Evolutionary conservation across 2,797 vertebrate genomes (phyloP).

Genomic region (Centropyge bicolor): DNA sequence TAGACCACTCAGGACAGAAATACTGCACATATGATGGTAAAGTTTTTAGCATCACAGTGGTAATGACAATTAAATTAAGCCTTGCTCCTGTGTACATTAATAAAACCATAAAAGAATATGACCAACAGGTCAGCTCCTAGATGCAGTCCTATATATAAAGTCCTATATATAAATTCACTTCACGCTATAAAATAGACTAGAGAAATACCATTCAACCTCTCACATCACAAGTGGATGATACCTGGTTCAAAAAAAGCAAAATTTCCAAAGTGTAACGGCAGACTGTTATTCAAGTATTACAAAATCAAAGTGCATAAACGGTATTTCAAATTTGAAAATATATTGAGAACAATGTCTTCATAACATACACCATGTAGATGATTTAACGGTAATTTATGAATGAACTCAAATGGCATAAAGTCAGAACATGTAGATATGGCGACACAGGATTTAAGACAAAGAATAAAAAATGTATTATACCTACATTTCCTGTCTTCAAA

Average conservation of each 20-base stretch:
- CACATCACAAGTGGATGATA: background rate
- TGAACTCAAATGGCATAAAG: background rate
- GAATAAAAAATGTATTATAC: background rate
- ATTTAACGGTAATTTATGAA: background rate
- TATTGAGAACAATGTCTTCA: slow-evolving; percentile 23
- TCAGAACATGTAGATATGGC: background rate
- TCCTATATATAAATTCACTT: background rate
- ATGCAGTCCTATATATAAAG: background rate
- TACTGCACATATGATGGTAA: background rate
- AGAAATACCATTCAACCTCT: slow-evolving; percentile 3
- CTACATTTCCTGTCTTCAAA: background rate
- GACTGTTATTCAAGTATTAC: background rate
- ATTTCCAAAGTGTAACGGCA: background rate
- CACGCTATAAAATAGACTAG: slow-evolving; percentile 9
- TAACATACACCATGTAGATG: background rate
- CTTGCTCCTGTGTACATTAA: background rate
- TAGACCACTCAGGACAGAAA: background rate
- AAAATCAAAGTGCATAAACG: background rate
- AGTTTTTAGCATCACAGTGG: background rate
- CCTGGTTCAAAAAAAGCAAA: background rate
- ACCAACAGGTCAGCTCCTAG: background rate
- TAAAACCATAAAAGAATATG: background rate
- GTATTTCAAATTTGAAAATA: slow-evolving; percentile 33
- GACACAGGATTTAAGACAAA: background rate
- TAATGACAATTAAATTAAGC: background rate